Conservation (phyloP, 92 coral and sea anemone genomes). For the Bergia puertoricense region DNA sequence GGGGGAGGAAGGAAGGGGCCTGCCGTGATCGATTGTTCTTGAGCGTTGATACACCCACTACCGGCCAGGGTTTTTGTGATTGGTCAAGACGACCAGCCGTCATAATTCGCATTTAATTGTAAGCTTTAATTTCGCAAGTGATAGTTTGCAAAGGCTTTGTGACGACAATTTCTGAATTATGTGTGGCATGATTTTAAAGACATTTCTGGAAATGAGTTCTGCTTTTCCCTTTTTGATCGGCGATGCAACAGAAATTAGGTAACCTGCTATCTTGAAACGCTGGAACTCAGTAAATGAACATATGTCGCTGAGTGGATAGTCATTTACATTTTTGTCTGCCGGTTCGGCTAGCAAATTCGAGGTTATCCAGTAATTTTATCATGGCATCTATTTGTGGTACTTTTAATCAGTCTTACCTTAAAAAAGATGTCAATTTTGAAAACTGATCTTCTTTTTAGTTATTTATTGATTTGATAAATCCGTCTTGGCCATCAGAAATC, state of each 20-base stretch:
- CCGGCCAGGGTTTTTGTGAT: too few species aligned
- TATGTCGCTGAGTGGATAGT: background rate
- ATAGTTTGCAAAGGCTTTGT: background rate
- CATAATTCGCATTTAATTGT: too few species aligned
- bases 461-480: too few species aligned
- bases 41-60: too few species aligned
- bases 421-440: too few species aligned
- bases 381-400: background rate
- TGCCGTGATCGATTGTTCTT: too few species aligned
- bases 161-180: too few species aligned
- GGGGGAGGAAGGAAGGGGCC: too few species aligned
- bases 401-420: background rate
- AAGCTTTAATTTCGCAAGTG: too few species aligned
- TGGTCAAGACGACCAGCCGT: too few species aligned
- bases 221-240: background rate
- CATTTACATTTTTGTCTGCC: background rate
- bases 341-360: background rate
- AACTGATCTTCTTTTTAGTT: background rate
- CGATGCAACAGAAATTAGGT: background rate
- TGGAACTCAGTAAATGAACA: background rate
- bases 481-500: background rate
- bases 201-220: background rate
- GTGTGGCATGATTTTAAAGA: too few species aligned
- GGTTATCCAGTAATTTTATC: background rate
- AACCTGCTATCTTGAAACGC: background rate